Evolutionary conservation across 2,888 invertebrate species (phyloP), one percentile per base, ranked within the genome.

Genomic region (Deilephila elpenor): DNA sequence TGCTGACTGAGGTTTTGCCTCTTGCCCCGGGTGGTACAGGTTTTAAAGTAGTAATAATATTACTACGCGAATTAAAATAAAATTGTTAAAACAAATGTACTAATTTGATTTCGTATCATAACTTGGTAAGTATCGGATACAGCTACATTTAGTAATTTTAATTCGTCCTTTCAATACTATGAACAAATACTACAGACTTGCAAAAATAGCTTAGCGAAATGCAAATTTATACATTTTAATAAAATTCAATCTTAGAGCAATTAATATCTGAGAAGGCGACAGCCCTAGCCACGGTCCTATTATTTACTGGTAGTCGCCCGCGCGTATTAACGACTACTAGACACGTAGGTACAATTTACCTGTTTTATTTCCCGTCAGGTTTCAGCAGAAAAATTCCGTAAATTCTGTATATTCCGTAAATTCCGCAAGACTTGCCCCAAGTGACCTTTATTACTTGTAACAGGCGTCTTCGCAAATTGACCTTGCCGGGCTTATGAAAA

Each of bases 241-340:
- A 64, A 64, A 64, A 20, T 14, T 44, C 37, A 37, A 44, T 37
- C 1, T 61, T 32, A 19, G 19, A 19, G 64, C 25, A 67, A 67
- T 44, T 67, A 44, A 25, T 25, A 67, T 25, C 51, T 67, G 19
- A 6, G 19, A 56, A 51, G n/a, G 62, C 17, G 73, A 37, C 25
- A 74, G 59, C 60, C 71, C 74, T 32, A 56, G n/a, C 19, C 70
- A 44, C 71, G 70, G 75, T 75, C 79, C 80, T 78, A 80, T 80
- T 81, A 80, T 81, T 81, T 80, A 80, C 80, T 74, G 75, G 76
- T 76, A 77, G 74, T 72, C 75, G 72, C 76, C 74, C 73, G 75
- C 75, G 76, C 74, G 78, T 75, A 78, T 75, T 78, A 79, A 81
- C 77, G 79, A 78, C 80, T 73, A 74, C 77, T 75, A 81, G 78